Conservation (phyloP, 2,888 invertebrate species). For the Alloplasta piceator region DNA sequence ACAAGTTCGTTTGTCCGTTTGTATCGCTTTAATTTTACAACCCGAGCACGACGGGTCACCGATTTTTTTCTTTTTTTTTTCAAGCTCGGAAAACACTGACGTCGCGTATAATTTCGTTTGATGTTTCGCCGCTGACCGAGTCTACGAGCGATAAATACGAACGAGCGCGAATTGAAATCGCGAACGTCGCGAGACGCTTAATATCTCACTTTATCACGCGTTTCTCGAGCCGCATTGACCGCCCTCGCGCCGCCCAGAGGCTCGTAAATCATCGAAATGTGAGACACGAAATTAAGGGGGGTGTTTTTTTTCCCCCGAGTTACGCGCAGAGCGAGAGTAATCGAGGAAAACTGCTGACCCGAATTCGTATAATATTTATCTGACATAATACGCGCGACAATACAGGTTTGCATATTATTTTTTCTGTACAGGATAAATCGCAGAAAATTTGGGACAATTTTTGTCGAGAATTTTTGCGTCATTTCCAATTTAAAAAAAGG, state of each 20-base stretch:
- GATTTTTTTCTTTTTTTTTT: constrained; percentile 15
- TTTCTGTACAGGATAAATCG: too few species aligned
- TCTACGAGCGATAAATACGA: constrained; percentile 22
- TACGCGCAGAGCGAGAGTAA: neutral
- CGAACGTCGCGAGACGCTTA: constrained; percentile 52
- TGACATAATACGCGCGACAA: constrained; percentile 33
- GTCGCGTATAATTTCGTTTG: constrained; percentile 52
- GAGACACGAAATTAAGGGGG: constrained; percentile 40
- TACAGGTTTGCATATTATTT: too few species aligned
- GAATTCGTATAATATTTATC: constrained; percentile 44
- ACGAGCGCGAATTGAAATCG: constrained; percentile 58
- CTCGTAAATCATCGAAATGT: constrained; percentile 63
- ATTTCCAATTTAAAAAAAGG: too few species aligned
- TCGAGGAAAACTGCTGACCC: constrained; percentile 58
- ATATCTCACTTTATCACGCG: constrained; percentile 35
- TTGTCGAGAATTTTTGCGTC: too few species aligned
- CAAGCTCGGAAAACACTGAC: constrained; percentile 33
- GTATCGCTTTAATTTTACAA: constrained; percentile 36
- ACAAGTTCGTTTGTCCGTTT: constrained; percentile 16
- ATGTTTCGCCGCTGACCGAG: constrained; percentile 51
- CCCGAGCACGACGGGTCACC: constrained; percentile 22
- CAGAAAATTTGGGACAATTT: neutral
- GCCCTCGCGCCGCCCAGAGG: constrained; percentile 26
- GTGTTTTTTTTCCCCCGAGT: neutral
- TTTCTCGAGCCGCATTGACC: constrained; percentile 27